Percentiles rank a stretch among this genome's conserved stretches.
Evolutionary conservation across 2,797 vertebrate genomes (phyloP).

Genomic region (Danionella dracula): DNA sequence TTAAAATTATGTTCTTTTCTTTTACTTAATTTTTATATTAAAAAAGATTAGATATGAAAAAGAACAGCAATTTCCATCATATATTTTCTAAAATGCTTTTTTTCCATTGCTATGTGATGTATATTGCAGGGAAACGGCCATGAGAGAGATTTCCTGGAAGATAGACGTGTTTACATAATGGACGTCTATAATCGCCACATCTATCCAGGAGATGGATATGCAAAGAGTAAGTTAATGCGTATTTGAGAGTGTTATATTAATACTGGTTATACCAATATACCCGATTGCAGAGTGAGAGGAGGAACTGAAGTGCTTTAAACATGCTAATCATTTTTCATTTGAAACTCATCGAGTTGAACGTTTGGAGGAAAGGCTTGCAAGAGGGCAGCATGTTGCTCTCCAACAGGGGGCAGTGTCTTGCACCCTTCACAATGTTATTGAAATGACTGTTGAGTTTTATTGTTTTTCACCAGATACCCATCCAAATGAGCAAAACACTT

Average conservation of each 20-base stretch:
- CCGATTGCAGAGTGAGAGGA: slow-evolving; percentile 2
- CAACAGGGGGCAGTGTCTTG: slow-evolving; percentile 48
- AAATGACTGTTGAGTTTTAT: not conserved
- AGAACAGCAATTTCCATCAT: not conserved
- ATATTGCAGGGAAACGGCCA: slow-evolving; percentile 88
- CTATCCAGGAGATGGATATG: slow-evolving; percentile 85
- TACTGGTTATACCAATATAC: slow-evolving; percentile 31
- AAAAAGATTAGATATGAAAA: no score
- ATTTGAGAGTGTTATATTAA: slow-evolving; percentile 5
- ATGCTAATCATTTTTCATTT: no score
- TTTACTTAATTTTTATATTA: no score
- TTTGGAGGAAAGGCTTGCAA: not conserved
- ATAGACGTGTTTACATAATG: slow-evolving; percentile 90
- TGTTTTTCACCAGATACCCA: not conserved
- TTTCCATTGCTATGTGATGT: slow-evolving; percentile 10
- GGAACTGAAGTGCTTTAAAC: not conserved
- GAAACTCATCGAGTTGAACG: no score
- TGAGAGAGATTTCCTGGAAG: slow-evolving; percentile 89
- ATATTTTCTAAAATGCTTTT: not conserved
- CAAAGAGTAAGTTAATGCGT: slow-evolving; percentile 81
- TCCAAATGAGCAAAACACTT: no score
- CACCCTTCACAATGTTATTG: not conserved
- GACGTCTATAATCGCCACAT: slow-evolving; percentile 92
- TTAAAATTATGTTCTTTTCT: no score
- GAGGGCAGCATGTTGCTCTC: slow-evolving; percentile 8